A percentile compares a stretch with the other conserved stretches of the same genome.
phyloP scores from a whole-genome alignment of 2,113 vertebrate species.

The Macroglossus sobrinus region DNA sequence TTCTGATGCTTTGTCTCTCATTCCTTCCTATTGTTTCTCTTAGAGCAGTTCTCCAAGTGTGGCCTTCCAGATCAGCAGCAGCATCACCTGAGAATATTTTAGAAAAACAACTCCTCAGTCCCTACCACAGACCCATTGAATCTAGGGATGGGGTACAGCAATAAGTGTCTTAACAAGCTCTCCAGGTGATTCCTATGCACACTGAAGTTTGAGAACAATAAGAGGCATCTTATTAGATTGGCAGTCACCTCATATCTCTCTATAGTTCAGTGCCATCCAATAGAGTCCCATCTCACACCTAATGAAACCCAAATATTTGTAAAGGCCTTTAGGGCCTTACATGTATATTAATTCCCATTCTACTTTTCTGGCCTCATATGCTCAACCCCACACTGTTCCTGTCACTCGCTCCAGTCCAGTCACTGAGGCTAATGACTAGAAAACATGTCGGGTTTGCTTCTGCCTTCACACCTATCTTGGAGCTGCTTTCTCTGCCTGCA shows the following conservation, averaged over 20 bases:
- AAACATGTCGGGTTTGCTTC: not conserved
- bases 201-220: not conserved
- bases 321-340: not conserved
- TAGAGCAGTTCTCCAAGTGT: not conserved
- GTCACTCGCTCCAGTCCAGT: too few relatives aligned
- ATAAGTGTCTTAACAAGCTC: accelerated
- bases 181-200: accelerated
- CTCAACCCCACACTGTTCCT: accelerated
- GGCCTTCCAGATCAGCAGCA: not conserved
- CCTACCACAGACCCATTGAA: not conserved
- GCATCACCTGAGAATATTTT: not conserved
- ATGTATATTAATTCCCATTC: not conserved
- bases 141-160: accelerated
- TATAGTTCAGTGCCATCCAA: not conserved
- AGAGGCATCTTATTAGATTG: too few relatives aligned
- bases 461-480: accelerated
- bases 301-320: not conserved
- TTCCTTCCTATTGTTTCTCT: not conserved
- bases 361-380: not conserved
- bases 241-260: not conserved
- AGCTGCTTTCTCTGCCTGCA: not conserved
- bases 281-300: not conserved
- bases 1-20: too few relatives aligned
- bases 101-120: too few relatives aligned
- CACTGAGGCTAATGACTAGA: not conserved